Base-by-base conservation (phyloP, 1,140 invertebrate species). In the Drosophila teissieri region DNA sequence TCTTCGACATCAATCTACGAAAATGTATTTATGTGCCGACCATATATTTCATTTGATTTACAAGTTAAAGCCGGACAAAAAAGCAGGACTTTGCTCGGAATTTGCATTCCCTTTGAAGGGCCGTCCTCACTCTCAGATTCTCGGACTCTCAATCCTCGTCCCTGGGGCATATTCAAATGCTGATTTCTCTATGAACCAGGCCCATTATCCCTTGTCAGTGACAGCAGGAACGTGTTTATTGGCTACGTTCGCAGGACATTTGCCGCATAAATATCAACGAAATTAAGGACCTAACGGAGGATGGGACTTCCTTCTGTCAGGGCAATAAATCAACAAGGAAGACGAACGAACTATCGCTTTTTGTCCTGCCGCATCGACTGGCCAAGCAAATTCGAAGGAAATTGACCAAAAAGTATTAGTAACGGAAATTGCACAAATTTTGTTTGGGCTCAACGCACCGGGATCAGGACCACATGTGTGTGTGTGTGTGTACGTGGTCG, bases 21-120 rank as follows among this genome's bases (percentile, higher is more conserved):
- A 88, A 88, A 76, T 83, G 60, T 80, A 83, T 84, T 76, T 80
- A 70, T 83, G 56, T 44, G 45, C 61, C 63, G 49, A 79, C 73
- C 72, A 89, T 89, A 86, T 86, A 86, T 86, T 79, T 89, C 83
- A 86, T 86, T 86, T 86, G 83, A 86, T 88, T 86, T 86, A 83
- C 79, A 82, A 88, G 70, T 68, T 54, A 55, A 42, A 70, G 63
- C 58, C 53, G 56, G 40, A 31, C 48, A 36, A 19, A 54, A 34
- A 48, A 37, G 64, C 19, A 53, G 34, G 67, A 70, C 73, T 61
- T 48, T 12, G 37, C 62, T 76, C 78, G 79, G 69, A 82, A 86
- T 86, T 86, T 86, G 79, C 83, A 88, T 88, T 88, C 79, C 75
- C 86, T 88, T 88, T 88, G 83, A 88, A 77, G 79, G 53, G 8